These are phyloP conservation scores for Zophobas atratus DNA, from an alignment of 1,140 invertebrate species.

Conservation along the genomic window DNA sequence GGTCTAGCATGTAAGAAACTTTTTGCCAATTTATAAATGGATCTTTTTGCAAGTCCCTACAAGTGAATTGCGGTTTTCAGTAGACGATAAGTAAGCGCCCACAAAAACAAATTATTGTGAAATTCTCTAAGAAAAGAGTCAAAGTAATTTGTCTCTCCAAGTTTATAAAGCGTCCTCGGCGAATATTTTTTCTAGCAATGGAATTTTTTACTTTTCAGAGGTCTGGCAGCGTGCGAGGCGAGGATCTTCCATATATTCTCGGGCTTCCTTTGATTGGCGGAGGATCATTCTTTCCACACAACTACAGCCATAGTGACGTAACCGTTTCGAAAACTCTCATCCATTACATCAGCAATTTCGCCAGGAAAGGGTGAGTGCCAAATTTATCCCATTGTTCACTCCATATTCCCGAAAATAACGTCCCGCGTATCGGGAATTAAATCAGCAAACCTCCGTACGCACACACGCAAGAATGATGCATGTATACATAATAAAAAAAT, in stretches of 20 bases:
- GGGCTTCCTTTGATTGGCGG: conserved; percentile 88
- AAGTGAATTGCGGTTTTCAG: neutral
- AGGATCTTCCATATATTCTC: conserved; percentile 94
- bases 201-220: conserved; percentile 70
- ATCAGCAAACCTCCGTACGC: conserved; percentile 20
- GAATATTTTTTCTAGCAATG: conserved; percentile 6
- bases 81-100: neutral
- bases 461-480: conserved; percentile 36
- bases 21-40: neutral
- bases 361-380: conserved; percentile 81
- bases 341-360: conserved; percentile 88
- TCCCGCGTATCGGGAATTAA: conserved; percentile 5
- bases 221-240: conserved; percentile 88
- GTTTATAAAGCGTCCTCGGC: conserved; percentile 1
- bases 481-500: conserved; percentile 36
- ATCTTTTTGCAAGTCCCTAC: neutral
- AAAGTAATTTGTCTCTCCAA: neutral
- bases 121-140: neutral
- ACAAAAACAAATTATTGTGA: neutral
- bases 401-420: conserved; percentile 15
- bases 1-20: neutral
- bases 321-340: conserved; percentile 82
- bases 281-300: conserved; percentile 75
- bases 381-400: conserved; percentile 3
- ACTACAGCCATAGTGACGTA: conserved; percentile 82